A percentile compares a stretch with the other conserved stretches of the same genome.
Conservation (phyloP, 1,140 invertebrate species). For the Tribolium madens region DNA sequence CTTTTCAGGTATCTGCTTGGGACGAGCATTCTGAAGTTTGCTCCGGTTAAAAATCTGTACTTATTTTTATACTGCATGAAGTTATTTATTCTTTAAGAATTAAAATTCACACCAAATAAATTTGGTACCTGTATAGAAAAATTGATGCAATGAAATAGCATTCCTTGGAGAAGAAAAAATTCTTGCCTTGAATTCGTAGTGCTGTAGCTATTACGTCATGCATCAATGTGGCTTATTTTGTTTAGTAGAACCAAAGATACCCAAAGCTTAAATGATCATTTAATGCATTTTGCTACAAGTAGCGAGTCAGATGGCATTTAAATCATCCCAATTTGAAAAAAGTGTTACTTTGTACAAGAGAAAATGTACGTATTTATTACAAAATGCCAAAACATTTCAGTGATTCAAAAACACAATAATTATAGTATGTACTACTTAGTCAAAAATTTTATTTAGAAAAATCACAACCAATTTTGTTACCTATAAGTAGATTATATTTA, state of each 20-base stretch:
- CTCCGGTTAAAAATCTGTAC: slow-evolving; percentile 71
- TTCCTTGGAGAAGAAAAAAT: slow-evolving; percentile 30
- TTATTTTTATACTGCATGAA: slow-evolving; percentile 38
- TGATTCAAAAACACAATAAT: slow-evolving; percentile 35
- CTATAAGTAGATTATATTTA: slow-evolving; percentile 42
- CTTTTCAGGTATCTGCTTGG: slow-evolving; percentile 81
- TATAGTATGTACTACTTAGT: neutral
- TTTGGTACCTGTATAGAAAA: slow-evolving; percentile 47
- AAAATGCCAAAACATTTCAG: slow-evolving; percentile 18
- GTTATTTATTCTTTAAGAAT: slow-evolving; percentile 36
- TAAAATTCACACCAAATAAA: slow-evolving; percentile 41
- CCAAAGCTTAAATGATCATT: slow-evolving; percentile 44
- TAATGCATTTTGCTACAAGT: slow-evolving; percentile 33
- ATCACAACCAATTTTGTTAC: slow-evolving; percentile 17
- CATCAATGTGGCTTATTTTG: slow-evolving; percentile 30
- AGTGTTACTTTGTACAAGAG: slow-evolving; percentile 37
- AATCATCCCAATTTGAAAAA: slow-evolving; percentile 17
- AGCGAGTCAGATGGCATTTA: slow-evolving; percentile 16
- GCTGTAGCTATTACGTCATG: slow-evolving; percentile 3
- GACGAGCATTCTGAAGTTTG: slow-evolving; percentile 88
- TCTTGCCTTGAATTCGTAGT: slow-evolving; percentile 35
- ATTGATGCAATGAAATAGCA: slow-evolving; percentile 31
- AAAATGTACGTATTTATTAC: slow-evolving; percentile 32
- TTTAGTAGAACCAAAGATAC: slow-evolving; percentile 50
- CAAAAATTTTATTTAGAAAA: neutral